Evolutionary conservation across 1,140 invertebrate genomes (phyloP), one percentile per base, ranked within the genome.

Genomic region (Scaptomyza pallida): DNA sequence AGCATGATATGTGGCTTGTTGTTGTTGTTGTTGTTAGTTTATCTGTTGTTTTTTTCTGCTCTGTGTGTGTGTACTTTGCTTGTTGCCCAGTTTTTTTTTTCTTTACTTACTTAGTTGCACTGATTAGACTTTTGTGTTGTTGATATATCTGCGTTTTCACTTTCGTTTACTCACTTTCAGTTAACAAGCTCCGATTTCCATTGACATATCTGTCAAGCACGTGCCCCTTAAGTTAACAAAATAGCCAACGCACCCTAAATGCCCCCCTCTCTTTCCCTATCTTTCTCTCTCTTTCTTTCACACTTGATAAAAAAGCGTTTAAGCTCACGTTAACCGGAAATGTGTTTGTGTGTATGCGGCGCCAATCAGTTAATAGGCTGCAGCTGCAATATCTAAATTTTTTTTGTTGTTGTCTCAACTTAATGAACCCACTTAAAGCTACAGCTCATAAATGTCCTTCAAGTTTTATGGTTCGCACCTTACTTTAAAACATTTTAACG

Each of bases 91-190:
- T 72, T 67, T 61, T 63, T 51, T 64, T 59, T 19, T 72, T 67
- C 54, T 63, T 51, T 64, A 52, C 15, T 50, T 70, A 50, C 48
- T 73, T 73, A 73, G 71, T 73, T 73, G 71, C 71, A 82, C 82
- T 88, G 82, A 86, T 86, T 86, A 86, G 82, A 86, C 82, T 88
- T 72, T 86, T 77, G 69, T 86, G n/a, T n/a, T 76, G 73, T 69
- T 77, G 82, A 62, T 78, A 85, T 71, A 77, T 77, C 60, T 59
- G 78, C 65, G 71, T 88, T 88, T 73, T 86, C 82, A 86, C 82
- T 86, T 86, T 86, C 82, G 52, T 70, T 72, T 64, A 69, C 63
- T 68, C 69, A 69, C 63, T 68, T 70, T 70, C 67, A 48, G 51
- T 70, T 70, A 68, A 72, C 70, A 48, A 72, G 68, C 78, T 47